Conservation (phyloP, 2,797 vertebrate genomes). For the Clamator glandarius region DNA sequence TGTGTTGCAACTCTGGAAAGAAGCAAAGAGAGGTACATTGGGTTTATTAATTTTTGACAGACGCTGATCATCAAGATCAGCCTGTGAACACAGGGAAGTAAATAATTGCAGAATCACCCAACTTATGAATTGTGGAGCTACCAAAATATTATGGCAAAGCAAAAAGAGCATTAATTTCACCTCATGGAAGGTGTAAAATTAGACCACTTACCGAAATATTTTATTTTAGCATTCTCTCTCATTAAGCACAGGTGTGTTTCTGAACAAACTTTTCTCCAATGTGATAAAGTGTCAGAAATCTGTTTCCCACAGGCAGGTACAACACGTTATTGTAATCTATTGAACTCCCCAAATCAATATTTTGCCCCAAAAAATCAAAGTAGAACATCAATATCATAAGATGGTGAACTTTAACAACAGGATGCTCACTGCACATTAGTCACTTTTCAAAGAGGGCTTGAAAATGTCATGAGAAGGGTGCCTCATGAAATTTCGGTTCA, state of each 20-base stretch:
- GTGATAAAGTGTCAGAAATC: neutral
- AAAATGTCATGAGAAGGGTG: neutral
- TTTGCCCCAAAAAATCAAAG: conserved; percentile 1
- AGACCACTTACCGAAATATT: neutral
- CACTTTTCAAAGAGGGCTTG: neutral
- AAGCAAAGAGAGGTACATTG: neutral
- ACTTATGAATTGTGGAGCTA: neutral
- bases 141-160: neutral
- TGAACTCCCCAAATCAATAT: neutral
- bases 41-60: neutral
- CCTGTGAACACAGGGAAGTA: neutral
- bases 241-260: neutral
- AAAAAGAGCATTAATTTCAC: neutral
- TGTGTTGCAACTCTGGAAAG: neutral
- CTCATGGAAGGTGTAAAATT: neutral
- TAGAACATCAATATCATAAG: neutral
- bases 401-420: neutral
- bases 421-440: conserved; percentile 1
- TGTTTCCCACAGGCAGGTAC: neutral
- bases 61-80: neutral
- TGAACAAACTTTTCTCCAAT: neutral
- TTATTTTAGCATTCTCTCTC: neutral
- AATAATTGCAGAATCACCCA: neutral
- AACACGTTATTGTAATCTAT: neutral
- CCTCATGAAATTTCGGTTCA: neutral